These are phyloP conservation scores for Alentia gelatinosa DNA, from an alignment of 2,888 invertebrate species.

Conservation along the genomic window DNA sequence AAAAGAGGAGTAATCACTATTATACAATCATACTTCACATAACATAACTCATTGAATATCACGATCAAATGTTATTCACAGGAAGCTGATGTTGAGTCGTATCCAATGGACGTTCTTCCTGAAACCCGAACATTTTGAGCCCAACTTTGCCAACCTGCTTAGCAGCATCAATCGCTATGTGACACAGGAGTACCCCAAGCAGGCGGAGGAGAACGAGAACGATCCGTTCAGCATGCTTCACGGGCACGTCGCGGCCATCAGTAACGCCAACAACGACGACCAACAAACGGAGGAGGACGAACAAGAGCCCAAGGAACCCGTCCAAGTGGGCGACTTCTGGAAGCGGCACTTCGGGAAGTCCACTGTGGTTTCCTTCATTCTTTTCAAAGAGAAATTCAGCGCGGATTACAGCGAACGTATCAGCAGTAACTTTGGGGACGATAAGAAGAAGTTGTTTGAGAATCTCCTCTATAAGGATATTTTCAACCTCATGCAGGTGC, in stretches of 20 bases:
- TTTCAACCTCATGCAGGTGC: constrained; percentile 65
- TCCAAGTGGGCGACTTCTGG: constrained; percentile 69
- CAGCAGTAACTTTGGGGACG: constrained; percentile 64
- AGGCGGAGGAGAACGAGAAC: neutral
- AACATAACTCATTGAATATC: too few relatives aligned
- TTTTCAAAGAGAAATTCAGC: constrained; percentile 70
- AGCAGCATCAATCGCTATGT: neutral
- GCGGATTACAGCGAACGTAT: constrained; percentile 70
- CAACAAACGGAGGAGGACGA: constrained; percentile 30
- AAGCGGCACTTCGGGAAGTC: constrained; percentile 68
- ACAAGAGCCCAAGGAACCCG: neutral
- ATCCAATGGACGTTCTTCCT: constrained; percentile 76
- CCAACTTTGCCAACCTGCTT: constrained; percentile 65
- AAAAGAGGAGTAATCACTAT: too few relatives aligned
- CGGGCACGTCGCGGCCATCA: neutral
- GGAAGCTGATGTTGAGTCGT: constrained; percentile 74
- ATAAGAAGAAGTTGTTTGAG: constrained; percentile 66
- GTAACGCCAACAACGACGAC: neutral
- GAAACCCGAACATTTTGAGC: constrained; percentile 67
- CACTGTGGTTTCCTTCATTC: constrained; percentile 67
- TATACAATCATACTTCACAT: too few relatives aligned
- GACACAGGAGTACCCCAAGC: neutral
- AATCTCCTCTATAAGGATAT: constrained; percentile 73
- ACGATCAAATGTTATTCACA: too few relatives aligned
- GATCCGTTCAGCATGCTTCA: neutral